phyloP scores from a whole-genome alignment of 2,888 invertebrate genomes.

The Diachrysia chrysitis region DNA sequence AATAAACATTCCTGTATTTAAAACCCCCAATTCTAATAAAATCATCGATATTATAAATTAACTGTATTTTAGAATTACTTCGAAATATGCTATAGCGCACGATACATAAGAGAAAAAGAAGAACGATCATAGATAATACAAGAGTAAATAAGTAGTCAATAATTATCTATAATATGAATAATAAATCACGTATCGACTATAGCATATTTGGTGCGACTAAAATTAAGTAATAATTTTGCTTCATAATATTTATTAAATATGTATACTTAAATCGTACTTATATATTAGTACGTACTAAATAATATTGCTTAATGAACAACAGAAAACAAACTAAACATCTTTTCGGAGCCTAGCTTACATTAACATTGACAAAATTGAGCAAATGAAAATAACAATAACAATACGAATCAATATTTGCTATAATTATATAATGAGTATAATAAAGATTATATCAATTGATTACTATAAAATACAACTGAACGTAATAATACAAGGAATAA shows the following conservation, averaged over 20 bases:
- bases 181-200: constrained; percentile 45
- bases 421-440: constrained; percentile 79
- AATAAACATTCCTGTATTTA: constrained; percentile 48
- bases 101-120: constrained; percentile 43
- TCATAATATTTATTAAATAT: constrained; percentile 22
- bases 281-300: constrained; percentile 42
- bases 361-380: constrained; percentile 87
- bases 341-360: constrained; percentile 82
- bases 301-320: constrained; percentile 67
- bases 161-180: constrained; percentile 30
- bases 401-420: constrained; percentile 78
- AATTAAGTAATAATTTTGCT: constrained; percentile 46
- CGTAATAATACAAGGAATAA: constrained; percentile 55
- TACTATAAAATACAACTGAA: constrained; percentile 76
- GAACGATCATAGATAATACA: constrained; percentile 15
- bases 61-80: constrained; percentile 27
- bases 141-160: constrained; percentile 21
- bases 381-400: constrained; percentile 88
- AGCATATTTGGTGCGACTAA: constrained; percentile 49
- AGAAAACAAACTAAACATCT: constrained; percentile 76
- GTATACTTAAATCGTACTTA: constrained; percentile 35
- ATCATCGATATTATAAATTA: constrained; percentile 32
- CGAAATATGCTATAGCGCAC: constrained; percentile 45
- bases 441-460: constrained; percentile 75
- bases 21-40: constrained; percentile 25